Evolutionary conservation across 2,797 vertebrate genomes (phyloP), one percentile per base, ranked within the genome.

Genomic region (Euthynnus affinis): DNA sequence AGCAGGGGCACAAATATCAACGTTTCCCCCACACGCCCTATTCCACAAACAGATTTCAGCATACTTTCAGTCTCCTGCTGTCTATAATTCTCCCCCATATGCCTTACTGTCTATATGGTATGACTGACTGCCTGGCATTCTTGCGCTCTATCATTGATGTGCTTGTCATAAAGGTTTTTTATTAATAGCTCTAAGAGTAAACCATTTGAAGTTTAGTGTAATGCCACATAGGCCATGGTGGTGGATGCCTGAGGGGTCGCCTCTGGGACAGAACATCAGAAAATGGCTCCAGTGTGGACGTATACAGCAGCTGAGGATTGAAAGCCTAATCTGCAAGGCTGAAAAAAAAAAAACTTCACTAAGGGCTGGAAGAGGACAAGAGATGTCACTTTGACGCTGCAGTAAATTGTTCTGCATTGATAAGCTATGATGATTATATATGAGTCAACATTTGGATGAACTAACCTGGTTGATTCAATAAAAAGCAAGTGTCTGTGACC

Each of bases 151-250:
- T 79, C 71, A 58, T 74, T 74, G 58, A 87, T 71, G 81, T 78
- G 82, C 80, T 55, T 80, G 83, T 89, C 85, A 86, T 74, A 53
- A 34, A 70, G 27, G 60, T 34, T 85, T 74, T 78, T 78, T 92
- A 94, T 93, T 93, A 94, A 92, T 93, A 94, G 88, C 86, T 60
- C 23, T n/a, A 63, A 52, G 74, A 78, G 86, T 92, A 94, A 93
- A 94, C 83, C 85, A 91, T 92, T 93, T 91, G 77, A 75, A 89
- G 81, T 88, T 88, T 86, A 90, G 80, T 57, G 9, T 82, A 81
- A 90, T 80, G 88, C 85, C 77, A 51, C 69, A 78, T 59, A 76
- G 76, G 86, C 66, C 61, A 9, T 34, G 81, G 63, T 22, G 63
- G 49, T 29, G 58, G 57, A 88, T 85, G 83, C 89, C 86, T 63